Conservation (phyloP, 2,113 vertebrate species). For the Triplophysa dalaica region DNA sequence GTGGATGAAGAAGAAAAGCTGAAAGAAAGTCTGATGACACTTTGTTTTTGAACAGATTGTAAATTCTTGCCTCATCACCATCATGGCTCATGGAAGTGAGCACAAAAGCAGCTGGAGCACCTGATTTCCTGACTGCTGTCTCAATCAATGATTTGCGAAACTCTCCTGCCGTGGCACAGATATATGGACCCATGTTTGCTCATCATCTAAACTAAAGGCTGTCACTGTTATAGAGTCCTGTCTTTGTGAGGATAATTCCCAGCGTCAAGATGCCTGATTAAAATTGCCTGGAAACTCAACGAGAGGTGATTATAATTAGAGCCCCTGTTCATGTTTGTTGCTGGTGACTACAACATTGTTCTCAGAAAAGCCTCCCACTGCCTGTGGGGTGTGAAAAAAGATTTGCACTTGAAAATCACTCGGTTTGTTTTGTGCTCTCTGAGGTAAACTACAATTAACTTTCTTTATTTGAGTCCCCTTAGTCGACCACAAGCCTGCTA, state of each 20-base stretch:
- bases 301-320: constrained; percentile 41
- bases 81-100: constrained; percentile 9
- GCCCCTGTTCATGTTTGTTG: constrained; percentile 40
- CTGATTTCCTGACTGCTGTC: constrained; percentile 20
- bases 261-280: constrained; percentile 47
- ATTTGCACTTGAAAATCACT: constrained; percentile 20
- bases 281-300: constrained; percentile 45
- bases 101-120: constrained; percentile 25
- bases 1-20: not conserved
- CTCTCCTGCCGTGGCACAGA: constrained; percentile 6
- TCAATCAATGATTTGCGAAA: constrained; percentile 35
- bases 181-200: constrained; percentile 27
- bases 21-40: constrained; percentile 10
- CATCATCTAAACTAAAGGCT: constrained; percentile 21
- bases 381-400: constrained; percentile 28
- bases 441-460: constrained; percentile 19
- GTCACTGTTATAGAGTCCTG: constrained; percentile 37
- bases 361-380: constrained; percentile 17
- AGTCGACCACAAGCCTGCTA: not conserved
- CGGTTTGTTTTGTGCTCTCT: constrained; percentile 22
- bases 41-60: not conserved
- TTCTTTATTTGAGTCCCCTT: constrained; percentile 3
- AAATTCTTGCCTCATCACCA: constrained; percentile 29
- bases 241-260: constrained; percentile 48
- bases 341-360: constrained; percentile 32